phyloP scores from a whole-genome alignment of 2,888 invertebrate genomes.

The Habrosyne pyritoides region DNA sequence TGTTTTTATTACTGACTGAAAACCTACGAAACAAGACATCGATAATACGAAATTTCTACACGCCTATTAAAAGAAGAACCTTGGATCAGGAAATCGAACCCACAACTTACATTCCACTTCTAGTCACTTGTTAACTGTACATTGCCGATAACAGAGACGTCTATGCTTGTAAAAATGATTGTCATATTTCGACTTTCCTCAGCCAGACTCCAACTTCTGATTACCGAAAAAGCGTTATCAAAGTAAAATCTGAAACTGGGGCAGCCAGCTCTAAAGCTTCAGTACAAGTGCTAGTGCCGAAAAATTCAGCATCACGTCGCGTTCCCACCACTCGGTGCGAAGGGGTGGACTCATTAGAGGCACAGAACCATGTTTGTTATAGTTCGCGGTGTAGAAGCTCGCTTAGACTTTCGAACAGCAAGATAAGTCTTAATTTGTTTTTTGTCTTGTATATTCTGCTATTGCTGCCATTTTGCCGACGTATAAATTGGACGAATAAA shows the following conservation, averaged over 20 bases:
- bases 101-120: too few relatives aligned
- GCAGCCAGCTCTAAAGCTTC: constrained; percentile 17
- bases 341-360: constrained; percentile 44
- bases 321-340: constrained; percentile 25
- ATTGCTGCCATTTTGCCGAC: neutral
- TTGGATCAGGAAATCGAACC: too few relatives aligned
- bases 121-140: too few relatives aligned
- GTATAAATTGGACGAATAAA: too few relatives aligned
- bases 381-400: constrained; percentile 4
- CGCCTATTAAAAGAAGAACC: too few relatives aligned
- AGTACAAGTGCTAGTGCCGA: constrained; percentile 32
- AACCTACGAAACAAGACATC: too few relatives aligned
- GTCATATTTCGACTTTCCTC: too few relatives aligned
- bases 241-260: constrained; percentile 20
- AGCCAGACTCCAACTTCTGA: constrained; percentile 6
- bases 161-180: too few relatives aligned
- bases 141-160: too few relatives aligned
- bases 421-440: neutral
- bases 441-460: neutral
- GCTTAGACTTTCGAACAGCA: neutral
- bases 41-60: too few relatives aligned
- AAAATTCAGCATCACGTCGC: constrained; percentile 45
- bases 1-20: too few relatives aligned
- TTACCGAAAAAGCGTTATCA: constrained; percentile 9
- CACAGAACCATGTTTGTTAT: constrained; percentile 12